These are phyloP conservation scores for Andrena fulva DNA, from an alignment of 2,888 invertebrate genomes.

Conservation along the genomic window DNA sequence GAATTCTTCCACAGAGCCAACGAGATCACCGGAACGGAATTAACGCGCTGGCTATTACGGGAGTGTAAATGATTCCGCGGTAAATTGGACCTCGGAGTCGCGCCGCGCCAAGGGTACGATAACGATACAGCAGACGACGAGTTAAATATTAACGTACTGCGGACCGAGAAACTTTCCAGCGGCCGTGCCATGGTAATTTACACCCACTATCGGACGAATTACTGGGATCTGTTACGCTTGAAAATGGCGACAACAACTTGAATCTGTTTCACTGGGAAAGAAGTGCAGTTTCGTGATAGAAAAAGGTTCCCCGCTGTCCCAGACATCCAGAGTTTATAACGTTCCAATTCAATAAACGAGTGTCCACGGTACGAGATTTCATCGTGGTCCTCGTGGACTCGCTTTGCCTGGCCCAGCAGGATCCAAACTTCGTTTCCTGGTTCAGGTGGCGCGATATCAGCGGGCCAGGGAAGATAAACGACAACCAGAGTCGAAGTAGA, in stretches of 20 bases:
- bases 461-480: neutral
- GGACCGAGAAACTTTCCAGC: neutral
- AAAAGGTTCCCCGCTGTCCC: too few species aligned
- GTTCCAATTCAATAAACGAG: too few species aligned
- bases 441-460: neutral
- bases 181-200: neutral
- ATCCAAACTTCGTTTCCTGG: conserved; percentile 6
- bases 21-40: neutral
- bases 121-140: conserved; percentile 6
- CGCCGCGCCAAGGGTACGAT: conserved; percentile 14
- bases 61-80: conserved; percentile 14
- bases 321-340: too few species aligned
- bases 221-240: neutral
- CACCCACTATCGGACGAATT: neutral
- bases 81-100: conserved; percentile 13
- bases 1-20: conserved; percentile 1
- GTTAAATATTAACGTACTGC: conserved; percentile 31
- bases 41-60: conserved; percentile 13
- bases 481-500: neutral
- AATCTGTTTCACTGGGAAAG: neutral
- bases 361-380: too few species aligned
- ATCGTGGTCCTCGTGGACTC: too few species aligned
- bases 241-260: neutral
- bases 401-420: neutral
- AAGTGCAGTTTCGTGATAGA: too few species aligned